phyloP scores from a whole-genome alignment of 2,113 vertebrate genomes.

The Dascyllus trimaculatus region DNA sequence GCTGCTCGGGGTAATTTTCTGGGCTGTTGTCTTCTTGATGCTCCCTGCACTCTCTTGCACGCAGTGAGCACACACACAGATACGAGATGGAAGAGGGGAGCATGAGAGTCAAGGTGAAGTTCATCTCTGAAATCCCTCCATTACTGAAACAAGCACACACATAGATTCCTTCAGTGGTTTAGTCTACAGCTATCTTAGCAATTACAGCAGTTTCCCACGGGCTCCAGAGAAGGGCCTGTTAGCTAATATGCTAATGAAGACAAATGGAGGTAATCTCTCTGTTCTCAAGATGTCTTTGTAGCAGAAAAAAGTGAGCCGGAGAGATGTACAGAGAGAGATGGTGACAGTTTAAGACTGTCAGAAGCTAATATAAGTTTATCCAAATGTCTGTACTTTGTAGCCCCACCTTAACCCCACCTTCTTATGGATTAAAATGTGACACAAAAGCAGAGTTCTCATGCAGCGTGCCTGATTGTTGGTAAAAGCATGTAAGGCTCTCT shows the following conservation, averaged over 20 bases:
- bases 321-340: slow-evolving; percentile 32
- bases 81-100: slow-evolving; percentile 8
- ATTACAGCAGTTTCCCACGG: slow-evolving; percentile 79
- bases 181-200: slow-evolving; percentile 76
- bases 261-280: slow-evolving; percentile 82
- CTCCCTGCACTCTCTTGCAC: slow-evolving; percentile 6
- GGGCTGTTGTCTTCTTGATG: slow-evolving; percentile 41
- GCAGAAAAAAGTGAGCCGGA: slow-evolving; percentile 32
- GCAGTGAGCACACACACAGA: slow-evolving; percentile 12
- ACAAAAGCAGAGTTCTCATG: slow-evolving; percentile 13
- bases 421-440: slow-evolving; percentile 8
- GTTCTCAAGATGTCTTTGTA: slow-evolving; percentile 69
- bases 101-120: slow-evolving; percentile 74
- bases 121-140: slow-evolving; percentile 49
- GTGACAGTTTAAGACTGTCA: slow-evolving; percentile 41
- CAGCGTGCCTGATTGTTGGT: slow-evolving; percentile 15
- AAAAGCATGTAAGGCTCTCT: slow-evolving; percentile 27
- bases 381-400: not conserved
- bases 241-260: slow-evolving; percentile 86
- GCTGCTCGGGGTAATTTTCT: slow-evolving; percentile 54
- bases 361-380: slow-evolving; percentile 1
- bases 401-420: not conserved
- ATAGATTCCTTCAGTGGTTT: slow-evolving; percentile 72
- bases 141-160: slow-evolving; percentile 43
- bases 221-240: slow-evolving; percentile 70